These are phyloP conservation scores for Oenanthe oenanthe DNA, from an alignment of 2,113 vertebrate genomes.

Conservation along the genomic window DNA sequence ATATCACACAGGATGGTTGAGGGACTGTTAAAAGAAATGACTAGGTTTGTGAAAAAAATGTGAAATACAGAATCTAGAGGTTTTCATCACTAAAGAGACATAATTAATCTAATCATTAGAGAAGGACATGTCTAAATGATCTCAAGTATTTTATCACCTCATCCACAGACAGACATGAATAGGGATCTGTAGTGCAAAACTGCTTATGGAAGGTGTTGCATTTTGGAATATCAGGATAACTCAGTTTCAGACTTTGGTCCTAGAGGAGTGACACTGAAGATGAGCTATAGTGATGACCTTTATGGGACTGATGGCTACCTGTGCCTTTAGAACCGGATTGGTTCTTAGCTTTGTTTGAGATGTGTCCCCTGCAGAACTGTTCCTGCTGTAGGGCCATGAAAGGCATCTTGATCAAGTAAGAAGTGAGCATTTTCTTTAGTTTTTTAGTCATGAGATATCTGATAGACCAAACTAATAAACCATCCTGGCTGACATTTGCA, in stretches of 20 bases:
- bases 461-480: not conserved
- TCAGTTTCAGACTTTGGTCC: not conserved
- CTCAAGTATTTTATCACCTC: not conserved
- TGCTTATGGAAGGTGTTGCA: not conserved
- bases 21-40: not conserved
- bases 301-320: not conserved
- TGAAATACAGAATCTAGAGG: not conserved
- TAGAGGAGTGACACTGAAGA: not conserved
- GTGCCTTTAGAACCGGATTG: not conserved
- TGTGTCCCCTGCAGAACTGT: not conserved
- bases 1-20: fast-evolving
- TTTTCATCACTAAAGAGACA: not conserved
- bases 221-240: not conserved
- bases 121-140: not conserved
- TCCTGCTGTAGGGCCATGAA: not conserved
- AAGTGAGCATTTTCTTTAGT: not conserved
- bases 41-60: not conserved
- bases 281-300: not conserved
- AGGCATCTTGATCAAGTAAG: not conserved
- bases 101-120: not conserved
- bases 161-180: not conserved
- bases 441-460: not conserved
- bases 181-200: not conserved
- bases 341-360: not conserved
- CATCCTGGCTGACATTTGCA: not conserved